Percentiles rank a stretch among this genome's conserved stretches.
Conservation (phyloP, 2,888 invertebrate genomes). For the Athrips mouffetella region DNA sequence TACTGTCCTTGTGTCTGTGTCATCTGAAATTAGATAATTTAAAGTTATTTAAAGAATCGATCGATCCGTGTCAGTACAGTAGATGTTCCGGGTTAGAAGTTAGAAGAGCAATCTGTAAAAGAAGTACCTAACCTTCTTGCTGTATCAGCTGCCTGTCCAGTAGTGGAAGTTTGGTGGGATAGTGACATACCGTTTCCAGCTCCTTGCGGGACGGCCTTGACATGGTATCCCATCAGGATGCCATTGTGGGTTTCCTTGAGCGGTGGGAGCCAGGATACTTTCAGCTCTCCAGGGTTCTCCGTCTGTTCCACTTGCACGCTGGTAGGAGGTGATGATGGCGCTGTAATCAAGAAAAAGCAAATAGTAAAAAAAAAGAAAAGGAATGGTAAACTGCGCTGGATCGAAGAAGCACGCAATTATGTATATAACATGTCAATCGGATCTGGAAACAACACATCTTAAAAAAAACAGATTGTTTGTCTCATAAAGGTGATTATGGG, state of each 20-base stretch:
- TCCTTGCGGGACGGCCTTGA: constrained; percentile 63
- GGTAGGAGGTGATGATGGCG: constrained; percentile 62
- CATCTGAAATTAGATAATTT: constrained; percentile 59
- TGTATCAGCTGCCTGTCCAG: no score
- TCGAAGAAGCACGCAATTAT: not conserved
- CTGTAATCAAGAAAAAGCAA: constrained; percentile 33
- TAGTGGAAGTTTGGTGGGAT: not conserved
- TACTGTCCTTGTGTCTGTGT: constrained; percentile 54
- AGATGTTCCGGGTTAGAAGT: no score
- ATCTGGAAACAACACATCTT: no score
- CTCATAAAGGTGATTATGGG: no score
- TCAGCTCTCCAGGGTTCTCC: constrained; percentile 62
- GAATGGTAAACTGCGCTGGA: not conserved
- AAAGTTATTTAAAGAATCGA: no score
- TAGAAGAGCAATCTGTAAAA: no score
- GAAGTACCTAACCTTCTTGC: no score
- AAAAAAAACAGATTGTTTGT: no score
- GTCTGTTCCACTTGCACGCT: constrained; percentile 63
- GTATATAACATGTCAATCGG: no score
- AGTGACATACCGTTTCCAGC: constrained; percentile 40
- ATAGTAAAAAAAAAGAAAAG: not conserved
- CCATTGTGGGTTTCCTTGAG: constrained; percentile 63
- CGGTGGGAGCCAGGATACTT: constrained; percentile 62
- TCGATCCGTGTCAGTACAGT: no score
- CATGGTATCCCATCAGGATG: constrained; percentile 59